phyloP scores from a whole-genome alignment of 2,888 invertebrate genomes.

The Pollenia griseotomentosa region DNA sequence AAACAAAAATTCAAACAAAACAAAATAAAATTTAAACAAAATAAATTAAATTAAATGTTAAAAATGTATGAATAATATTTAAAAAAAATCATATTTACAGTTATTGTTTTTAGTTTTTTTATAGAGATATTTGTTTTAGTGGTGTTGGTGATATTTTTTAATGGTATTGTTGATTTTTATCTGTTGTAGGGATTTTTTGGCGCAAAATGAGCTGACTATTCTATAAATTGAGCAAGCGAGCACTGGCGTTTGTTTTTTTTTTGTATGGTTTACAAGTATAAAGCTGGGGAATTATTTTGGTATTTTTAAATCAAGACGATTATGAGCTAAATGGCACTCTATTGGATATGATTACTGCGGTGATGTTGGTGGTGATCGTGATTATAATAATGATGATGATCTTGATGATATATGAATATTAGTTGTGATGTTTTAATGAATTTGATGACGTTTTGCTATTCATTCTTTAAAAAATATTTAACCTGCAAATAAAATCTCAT shows the following conservation, averaged over 20 bases:
- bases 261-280: constrained; percentile 2
- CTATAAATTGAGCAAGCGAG: constrained; percentile 63
- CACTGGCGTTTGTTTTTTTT: constrained; percentile 34
- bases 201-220: constrained; percentile 67
- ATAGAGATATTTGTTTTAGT: constrained; percentile 74
- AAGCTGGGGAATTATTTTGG: constrained; percentile 57
- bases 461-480: constrained; percentile 3
- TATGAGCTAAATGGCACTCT: constrained; percentile 40
- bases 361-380: constrained; percentile 46
- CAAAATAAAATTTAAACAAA: constrained; percentile 65
- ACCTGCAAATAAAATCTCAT: constrained; percentile 63
- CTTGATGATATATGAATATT: constrained; percentile 20
- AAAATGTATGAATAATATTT: constrained; percentile 56
- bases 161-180: constrained; percentile 67
- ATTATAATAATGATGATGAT: constrained; percentile 61
- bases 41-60: constrained; percentile 50
- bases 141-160: constrained; percentile 70
- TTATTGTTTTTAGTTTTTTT: constrained; percentile 77
- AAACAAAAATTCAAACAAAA: constrained; percentile 73
- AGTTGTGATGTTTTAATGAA: constrained; percentile 43
- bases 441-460: constrained; percentile 25
- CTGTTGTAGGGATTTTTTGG: constrained; percentile 59
- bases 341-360: constrained; percentile 38
- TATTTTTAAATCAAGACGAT: constrained; percentile 8
- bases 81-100: constrained; percentile 80